Evolutionary conservation across 2,113 vertebrate genomes (phyloP), one percentile per base, ranked within the genome.

Genomic region (Solea senegalensis): DNA sequence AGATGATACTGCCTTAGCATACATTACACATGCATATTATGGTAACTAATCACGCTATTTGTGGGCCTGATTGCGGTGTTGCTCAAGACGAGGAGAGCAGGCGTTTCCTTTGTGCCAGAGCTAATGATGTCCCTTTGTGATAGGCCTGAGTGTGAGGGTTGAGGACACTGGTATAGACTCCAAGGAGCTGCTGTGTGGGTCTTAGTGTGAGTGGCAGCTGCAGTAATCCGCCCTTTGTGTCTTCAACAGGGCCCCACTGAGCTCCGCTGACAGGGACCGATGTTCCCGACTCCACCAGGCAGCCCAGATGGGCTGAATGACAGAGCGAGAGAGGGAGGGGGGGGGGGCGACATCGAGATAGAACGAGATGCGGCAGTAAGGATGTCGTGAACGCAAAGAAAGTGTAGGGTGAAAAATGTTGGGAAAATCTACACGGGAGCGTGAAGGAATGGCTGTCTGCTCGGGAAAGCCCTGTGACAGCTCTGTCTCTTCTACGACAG

Each of bases 171-270:
- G 72, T 86, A 85, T 88, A 87, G 89, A 92, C 88, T 90, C 77
- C 61, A 74, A 84, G 68, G 82, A 87, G 91, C 88, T 74, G 87
- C 89, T 89, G 86, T 87, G 87, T 88, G 89, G 89, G 92, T 93
- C 88, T 94, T 94, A 94, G 90, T 85, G 81, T 93, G 94, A 94
- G 90, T 94, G 94, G 92, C 94, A 94, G 93, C 93, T 93, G 93
- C 86, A 86, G 86, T 94, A 94, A 94, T 94, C 94, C 91, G 78
- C 75, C 90, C 89, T 94, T 94, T 94, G 93, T 94, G 88, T 92
- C 92, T 89, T 90, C 83, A 81, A 64, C 86, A 91, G 88, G 86
- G 88, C 90, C 91, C 91, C 90, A 90, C 84, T 90, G 91, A 91
- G 92, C 85, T 82, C 86, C 82, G 88, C 88, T 88, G 90, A 90